phyloP scores from a whole-genome alignment of 2,888 invertebrate genomes.

The Acanthopleura granulata region DNA sequence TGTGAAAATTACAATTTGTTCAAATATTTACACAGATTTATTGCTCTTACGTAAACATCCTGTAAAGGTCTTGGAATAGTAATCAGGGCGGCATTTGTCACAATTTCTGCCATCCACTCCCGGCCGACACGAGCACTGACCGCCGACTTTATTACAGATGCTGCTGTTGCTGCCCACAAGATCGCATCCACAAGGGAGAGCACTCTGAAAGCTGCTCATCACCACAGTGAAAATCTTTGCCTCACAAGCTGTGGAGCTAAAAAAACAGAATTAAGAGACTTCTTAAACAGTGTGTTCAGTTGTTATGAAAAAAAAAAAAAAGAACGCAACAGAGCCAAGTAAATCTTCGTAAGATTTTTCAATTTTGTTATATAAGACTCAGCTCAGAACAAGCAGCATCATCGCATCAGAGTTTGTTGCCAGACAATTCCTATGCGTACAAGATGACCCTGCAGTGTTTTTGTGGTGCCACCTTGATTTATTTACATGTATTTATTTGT shows the following conservation, averaged over 20 bases:
- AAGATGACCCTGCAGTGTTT: too few relatives aligned
- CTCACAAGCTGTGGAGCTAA: constrained; percentile 23
- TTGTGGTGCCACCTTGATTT: too few relatives aligned
- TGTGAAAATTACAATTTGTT: too few relatives aligned
- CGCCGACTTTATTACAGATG: constrained; percentile 41
- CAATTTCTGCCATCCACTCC: constrained; percentile 50
- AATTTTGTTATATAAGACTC: neutral
- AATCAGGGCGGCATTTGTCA: constrained; percentile 45
- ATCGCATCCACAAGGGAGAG: constrained; percentile 51
- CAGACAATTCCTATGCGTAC: too few relatives aligned
- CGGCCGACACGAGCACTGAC: constrained; percentile 53
- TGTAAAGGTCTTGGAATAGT: constrained; percentile 34
- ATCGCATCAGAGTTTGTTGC: neutral
- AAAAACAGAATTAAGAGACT: neutral
- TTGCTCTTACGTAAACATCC: constrained; percentile 45
- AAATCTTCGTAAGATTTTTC: too few relatives aligned
- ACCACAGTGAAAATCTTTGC: constrained; percentile 39
- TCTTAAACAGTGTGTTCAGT: too few relatives aligned
- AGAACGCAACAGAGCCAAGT: too few relatives aligned
- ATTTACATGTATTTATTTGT: too few relatives aligned
- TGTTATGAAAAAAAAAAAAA: too few relatives aligned
- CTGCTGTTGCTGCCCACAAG: constrained; percentile 36
- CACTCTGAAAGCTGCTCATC: constrained; percentile 42
- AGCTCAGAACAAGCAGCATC: neutral
- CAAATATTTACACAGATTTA: too few relatives aligned